Evolutionary conservation across 2,888 invertebrate species (phyloP), one percentile per base, ranked within the genome.

Genomic region (Gonocerus acuteangulatus): DNA sequence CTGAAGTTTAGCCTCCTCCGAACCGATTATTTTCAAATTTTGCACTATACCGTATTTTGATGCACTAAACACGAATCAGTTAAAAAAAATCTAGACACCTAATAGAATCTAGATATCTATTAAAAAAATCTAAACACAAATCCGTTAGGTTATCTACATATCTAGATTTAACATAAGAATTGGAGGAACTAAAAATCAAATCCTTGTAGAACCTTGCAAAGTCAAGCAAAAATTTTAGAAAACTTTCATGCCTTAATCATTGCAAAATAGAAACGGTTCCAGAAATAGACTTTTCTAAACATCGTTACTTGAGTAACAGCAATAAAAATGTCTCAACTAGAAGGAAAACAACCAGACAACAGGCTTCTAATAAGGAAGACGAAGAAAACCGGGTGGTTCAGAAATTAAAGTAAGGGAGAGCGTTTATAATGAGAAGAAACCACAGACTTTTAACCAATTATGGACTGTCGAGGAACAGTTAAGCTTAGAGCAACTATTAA

Each of bases 391-490:
- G 13, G 27, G 36, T 7, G 63, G 47, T 42, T 54, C 56, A 21
- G 60, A 62, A 47, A 58, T 67, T 58, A 62, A 77, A 68, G 83
- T 87, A 0, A 77, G 87, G 67, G 87, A 87, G 1, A 75, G 87
- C 58, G 75, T 80, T 22, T 85, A 82, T 68, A 83, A 84, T 65
- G 83, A 84, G 60, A 81, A 75, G 44, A 87, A 88, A 74, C 83
- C 87, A 47, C 82, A 83, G 69, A 84, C 86, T 18, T 86, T 85
- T 66, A 87, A 87, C 72, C 56, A 71, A 70, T 71, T 86, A 9
- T 95, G 95, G 95, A 88, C 89, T 0, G 80, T 82, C n/a, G 93
- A 93, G 69, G 95, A 95, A 72, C 95, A 95, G 71, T 84, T 86
- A 67, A 79, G 87, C 15, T 76, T 95, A 16, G 94, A 94, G 72